These are phyloP conservation scores for Regulus satrapa DNA, from an alignment of 2,113 vertebrate species.

Conservation along the genomic window DNA sequence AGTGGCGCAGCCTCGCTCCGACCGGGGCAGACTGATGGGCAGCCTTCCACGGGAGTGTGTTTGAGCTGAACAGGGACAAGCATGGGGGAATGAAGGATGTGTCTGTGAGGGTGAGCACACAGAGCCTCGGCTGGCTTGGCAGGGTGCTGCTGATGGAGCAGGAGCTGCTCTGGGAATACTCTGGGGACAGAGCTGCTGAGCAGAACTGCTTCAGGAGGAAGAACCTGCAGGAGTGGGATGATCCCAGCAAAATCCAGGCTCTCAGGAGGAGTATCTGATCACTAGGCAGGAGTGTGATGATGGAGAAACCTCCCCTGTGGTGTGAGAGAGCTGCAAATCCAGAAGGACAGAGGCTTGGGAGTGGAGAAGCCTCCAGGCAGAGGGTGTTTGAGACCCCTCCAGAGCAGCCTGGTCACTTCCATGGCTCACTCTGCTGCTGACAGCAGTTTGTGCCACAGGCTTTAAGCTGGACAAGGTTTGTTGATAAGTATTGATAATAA, in stretches of 20 bases:
- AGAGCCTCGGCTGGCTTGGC: neutral
- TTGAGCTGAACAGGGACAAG: neutral
- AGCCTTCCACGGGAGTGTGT: neutral
- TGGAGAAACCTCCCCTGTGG: neutral
- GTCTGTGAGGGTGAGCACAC: neutral
- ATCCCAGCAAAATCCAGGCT: neutral
- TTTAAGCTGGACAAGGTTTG: neutral
- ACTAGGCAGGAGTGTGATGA: neutral
- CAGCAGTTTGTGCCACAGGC: neutral
- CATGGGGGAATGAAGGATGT: neutral
- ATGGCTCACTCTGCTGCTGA: neutral
- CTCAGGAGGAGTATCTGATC: neutral
- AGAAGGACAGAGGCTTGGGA: neutral
- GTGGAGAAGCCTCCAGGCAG: neutral
- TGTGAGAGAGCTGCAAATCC: neutral
- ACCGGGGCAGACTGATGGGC: neutral
- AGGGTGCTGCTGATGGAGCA: rapidly evolving
- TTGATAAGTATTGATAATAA: neutral
- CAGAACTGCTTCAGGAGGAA: neutral
- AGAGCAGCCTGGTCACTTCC: neutral
- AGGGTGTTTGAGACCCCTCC: neutral
- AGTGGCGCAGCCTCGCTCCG: neutral
- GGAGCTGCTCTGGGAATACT: neutral
- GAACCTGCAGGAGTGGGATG: neutral
- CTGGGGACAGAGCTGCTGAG: neutral